These are phyloP conservation scores for Congeria kusceri DNA, from an alignment of 2,888 invertebrate species.

Conservation along the genomic window DNA sequence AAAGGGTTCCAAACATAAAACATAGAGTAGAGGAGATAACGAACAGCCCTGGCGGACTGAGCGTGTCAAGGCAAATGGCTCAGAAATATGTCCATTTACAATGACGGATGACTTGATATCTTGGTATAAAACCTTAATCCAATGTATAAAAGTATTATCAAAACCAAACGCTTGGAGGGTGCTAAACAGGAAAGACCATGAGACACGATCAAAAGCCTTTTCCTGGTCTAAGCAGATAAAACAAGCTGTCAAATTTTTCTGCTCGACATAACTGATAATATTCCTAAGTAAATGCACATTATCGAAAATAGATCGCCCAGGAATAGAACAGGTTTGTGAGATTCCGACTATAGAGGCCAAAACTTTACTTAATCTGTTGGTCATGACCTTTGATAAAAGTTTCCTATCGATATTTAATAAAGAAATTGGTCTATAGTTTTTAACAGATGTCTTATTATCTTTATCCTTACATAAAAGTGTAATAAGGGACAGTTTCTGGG, in stretches of 20 bases:
- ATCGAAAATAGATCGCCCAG: too few relatives aligned
- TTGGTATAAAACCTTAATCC: conserved; percentile 63
- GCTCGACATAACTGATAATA: conserved; percentile 52
- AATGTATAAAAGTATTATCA: conserved; percentile 53
- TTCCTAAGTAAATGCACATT: conserved; percentile 58
- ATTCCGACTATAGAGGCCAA: conserved; percentile 44
- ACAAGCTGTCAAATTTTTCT: conserved; percentile 46
- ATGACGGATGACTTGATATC: conserved; percentile 52
- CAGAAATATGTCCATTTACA: conserved; percentile 51
- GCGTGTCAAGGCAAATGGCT: conserved; percentile 35
- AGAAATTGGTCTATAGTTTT: conserved; percentile 66
- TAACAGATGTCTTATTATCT: conserved; percentile 39
- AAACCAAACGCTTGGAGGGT: conserved; percentile 60
- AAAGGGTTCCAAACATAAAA: conserved; percentile 37
- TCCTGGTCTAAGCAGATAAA: conserved; percentile 66
- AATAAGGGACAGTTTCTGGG: too few relatives aligned
- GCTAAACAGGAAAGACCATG: conserved; percentile 56
- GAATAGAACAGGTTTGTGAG: conserved; percentile 65
- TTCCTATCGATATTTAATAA: conserved; percentile 65
- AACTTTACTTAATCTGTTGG: conserved; percentile 46
- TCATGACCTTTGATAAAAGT: conserved; percentile 61
- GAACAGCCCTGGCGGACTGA: conserved; percentile 58
- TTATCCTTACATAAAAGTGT: conserved; percentile 62
- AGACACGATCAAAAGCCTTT: conserved; percentile 67
- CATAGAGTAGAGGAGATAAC: conserved; percentile 46